A percentile compares a stretch with the other conserved stretches of the same genome.
These are phyloP conservation scores for Didymodactylos carnosus DNA, from an alignment of 2,888 invertebrate species.

Conservation along the genomic window DNA sequence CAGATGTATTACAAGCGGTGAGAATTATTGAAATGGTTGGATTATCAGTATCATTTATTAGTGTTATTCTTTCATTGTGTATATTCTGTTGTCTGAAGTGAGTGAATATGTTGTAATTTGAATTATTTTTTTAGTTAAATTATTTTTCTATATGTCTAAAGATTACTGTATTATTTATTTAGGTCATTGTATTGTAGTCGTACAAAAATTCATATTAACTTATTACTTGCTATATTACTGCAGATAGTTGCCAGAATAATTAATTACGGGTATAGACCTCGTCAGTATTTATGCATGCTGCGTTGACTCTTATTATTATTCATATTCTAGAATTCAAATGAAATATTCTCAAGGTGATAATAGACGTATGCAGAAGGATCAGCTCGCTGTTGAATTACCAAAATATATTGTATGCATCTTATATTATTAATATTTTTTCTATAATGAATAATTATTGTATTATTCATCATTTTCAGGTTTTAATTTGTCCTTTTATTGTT, in stretches of 20 bases:
- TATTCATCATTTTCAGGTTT: no score
- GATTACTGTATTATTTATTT: slow-evolving; percentile 21
- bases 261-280: background rate
- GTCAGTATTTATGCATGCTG: no score
- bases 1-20: background rate
- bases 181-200: slow-evolving; percentile 59
- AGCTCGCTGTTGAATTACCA: no score
- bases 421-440: background rate
- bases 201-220: slow-evolving; percentile 63
- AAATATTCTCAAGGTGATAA: background rate
- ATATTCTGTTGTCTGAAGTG: slow-evolving; percentile 66
- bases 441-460: background rate
- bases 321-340: slow-evolving; percentile 3
- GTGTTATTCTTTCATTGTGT: slow-evolving; percentile 51
- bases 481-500: slow-evolving; percentile 9
- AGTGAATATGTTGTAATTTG: slow-evolving; percentile 40
- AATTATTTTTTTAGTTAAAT: slow-evolving; percentile 44
- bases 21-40: slow-evolving; percentile 55
- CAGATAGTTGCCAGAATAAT: slow-evolving; percentile 32
- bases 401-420: no score
- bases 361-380: no score
- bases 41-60: slow-evolving; percentile 53
- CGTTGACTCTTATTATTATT: background rate
- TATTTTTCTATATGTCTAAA: no score
- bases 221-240: slow-evolving; percentile 57